These are phyloP conservation scores for Axinella damicornis DNA, from an alignment of 37 sponge, comb jelly and placozoan species.

Conservation along the genomic window DNA sequence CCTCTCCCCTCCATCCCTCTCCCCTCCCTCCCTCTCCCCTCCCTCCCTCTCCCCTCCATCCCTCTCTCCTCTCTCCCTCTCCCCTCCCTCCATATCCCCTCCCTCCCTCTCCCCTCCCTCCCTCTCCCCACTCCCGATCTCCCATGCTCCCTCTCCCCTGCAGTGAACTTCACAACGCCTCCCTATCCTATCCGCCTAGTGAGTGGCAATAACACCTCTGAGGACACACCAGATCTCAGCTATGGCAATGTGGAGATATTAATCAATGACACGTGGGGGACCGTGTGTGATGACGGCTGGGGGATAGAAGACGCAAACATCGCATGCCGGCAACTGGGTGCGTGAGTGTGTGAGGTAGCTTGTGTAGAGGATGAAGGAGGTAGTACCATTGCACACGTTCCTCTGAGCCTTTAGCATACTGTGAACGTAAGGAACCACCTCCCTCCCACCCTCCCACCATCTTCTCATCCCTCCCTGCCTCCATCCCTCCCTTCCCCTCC, in stretches of 20 bases:
- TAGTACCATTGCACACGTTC: not conserved
- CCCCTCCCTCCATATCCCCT: too few species aligned
- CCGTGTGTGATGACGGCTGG: constrained; percentile 58
- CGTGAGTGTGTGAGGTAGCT: not conserved
- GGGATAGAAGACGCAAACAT: constrained; percentile 33
- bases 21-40: too few species aligned
- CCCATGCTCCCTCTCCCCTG: not conserved
- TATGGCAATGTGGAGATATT: constrained; percentile 50
- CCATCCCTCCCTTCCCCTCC: too few species aligned
- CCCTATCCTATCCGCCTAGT: constrained; percentile 31
- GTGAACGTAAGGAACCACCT: not conserved
- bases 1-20: too few species aligned
- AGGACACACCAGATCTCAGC: not conserved
- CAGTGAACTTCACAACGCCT: constrained; percentile 1
- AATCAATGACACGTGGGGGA: constrained; percentile 47
- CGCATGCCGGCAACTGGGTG: constrained; percentile 50
- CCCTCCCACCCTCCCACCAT: too few species aligned
- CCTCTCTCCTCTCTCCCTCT: too few species aligned
- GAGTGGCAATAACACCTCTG: constrained; percentile 6
- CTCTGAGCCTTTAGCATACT: too few species aligned
- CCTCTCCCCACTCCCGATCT: not conserved
- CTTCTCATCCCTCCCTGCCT: too few species aligned
- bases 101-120: too few species aligned
- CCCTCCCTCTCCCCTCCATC: too few species aligned
- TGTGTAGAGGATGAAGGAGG: not conserved